Conservation (phyloP, 2,888 invertebrate species). For the Cryptocephalus primarius region DNA sequence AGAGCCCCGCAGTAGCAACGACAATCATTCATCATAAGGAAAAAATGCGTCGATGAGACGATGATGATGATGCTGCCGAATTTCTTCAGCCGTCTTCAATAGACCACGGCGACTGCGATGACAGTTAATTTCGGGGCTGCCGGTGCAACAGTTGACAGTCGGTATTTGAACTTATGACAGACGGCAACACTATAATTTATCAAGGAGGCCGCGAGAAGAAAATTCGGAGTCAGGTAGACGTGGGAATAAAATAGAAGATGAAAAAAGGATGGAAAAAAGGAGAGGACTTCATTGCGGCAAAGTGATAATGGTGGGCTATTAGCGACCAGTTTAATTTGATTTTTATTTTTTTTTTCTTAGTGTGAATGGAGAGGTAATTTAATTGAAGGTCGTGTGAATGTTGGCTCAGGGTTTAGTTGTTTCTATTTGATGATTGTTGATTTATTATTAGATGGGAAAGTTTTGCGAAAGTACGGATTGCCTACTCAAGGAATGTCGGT, state of each 20-base stretch:
- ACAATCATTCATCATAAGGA: not conserved
- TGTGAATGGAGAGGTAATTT: not conserved
- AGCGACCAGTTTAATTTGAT: not conserved
- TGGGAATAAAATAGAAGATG: conserved; percentile 11
- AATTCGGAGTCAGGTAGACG: conserved; percentile 19
- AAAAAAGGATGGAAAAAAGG: not conserved
- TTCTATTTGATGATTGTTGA: too few relatives aligned
- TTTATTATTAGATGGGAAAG: too few relatives aligned
- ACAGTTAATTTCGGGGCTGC: conserved; percentile 17
- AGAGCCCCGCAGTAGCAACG: not conserved
- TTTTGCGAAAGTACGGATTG: too few relatives aligned
- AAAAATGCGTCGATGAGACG: conserved; percentile 15
- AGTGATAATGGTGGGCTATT: conserved; percentile 6
- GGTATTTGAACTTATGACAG: conserved; percentile 22
- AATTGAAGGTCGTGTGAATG: not conserved
- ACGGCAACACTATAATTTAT: conserved; percentile 21
- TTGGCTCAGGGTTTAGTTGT: not conserved
- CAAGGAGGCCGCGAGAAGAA: conserved; percentile 14
- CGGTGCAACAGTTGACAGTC: conserved; percentile 19
- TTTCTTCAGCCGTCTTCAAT: conserved; percentile 14
- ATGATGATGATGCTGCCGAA: conserved; percentile 18
- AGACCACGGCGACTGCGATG: conserved; percentile 11
- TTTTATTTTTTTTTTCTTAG: not conserved
- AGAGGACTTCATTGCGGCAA: conserved; percentile 5
- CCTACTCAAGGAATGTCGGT: too few relatives aligned